Conservation (phyloP, 2,888 invertebrate species). For the Conops quadrifasciatus region DNA sequence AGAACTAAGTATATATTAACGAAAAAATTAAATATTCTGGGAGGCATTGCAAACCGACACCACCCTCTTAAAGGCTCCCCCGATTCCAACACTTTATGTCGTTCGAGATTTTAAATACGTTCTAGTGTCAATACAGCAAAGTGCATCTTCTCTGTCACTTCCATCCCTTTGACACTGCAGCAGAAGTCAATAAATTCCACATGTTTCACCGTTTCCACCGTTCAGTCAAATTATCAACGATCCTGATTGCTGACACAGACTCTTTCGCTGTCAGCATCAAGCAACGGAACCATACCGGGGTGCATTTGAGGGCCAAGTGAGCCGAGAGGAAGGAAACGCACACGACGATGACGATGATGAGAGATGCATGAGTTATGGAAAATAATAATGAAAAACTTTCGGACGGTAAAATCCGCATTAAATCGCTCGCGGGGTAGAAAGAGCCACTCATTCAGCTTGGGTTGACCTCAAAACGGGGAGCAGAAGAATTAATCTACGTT, state of each 20-base stretch:
- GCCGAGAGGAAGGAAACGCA: slow-evolving; percentile 53
- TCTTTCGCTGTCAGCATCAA: not conserved
- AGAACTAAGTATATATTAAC: too few species aligned
- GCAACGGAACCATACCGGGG: not conserved
- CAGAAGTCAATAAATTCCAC: not conserved
- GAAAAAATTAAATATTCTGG: too few species aligned
- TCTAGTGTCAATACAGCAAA: too few species aligned
- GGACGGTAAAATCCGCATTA: slow-evolving; percentile 22
- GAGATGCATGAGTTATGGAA: slow-evolving; percentile 59
- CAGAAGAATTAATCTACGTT: not conserved
- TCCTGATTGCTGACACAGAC: not conserved
- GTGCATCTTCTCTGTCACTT: not conserved
- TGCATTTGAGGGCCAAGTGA: slow-evolving; percentile 30
- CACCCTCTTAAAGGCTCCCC: too few species aligned
- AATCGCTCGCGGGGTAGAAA: not conserved
- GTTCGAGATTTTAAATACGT: too few species aligned
- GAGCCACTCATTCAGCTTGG: slow-evolving; percentile 11
- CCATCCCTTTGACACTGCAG: not conserved
- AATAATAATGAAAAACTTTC: slow-evolving; percentile 53
- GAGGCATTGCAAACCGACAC: too few species aligned
- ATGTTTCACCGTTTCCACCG: not conserved
- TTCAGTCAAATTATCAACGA: not conserved
- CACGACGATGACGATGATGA: slow-evolving; percentile 42
- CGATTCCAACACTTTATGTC: too few species aligned
- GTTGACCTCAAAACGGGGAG: slow-evolving; percentile 6